Conservation (phyloP, 2,888 invertebrate species). For the Leptopilina myrica region DNA sequence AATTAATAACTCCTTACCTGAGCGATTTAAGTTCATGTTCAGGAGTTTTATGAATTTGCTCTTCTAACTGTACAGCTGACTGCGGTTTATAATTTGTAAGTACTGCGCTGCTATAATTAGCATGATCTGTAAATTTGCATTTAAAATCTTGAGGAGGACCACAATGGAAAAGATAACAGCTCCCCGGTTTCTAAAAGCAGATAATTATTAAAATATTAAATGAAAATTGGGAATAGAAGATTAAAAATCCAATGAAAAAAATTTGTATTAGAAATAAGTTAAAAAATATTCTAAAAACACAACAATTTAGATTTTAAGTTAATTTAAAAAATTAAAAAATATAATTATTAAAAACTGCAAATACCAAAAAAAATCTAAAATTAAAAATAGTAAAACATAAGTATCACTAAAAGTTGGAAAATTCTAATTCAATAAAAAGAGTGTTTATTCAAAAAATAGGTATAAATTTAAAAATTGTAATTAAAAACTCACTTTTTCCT, state of each 20-base stretch:
- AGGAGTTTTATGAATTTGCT: constrained; percentile 84
- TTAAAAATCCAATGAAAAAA: too few species aligned
- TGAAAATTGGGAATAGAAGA: too few species aligned
- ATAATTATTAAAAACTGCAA: too few species aligned
- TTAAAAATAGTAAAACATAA: too few species aligned
- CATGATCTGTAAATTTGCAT: constrained; percentile 93
- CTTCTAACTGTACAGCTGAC: constrained; percentile 81
- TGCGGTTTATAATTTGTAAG: constrained; percentile 80
- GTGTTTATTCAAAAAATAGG: neutral
- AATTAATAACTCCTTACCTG: constrained; percentile 76
- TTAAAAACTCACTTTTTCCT: constrained; percentile 85
- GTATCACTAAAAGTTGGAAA: neutral
- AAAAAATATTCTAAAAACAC: too few species aligned
- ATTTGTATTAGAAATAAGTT: too few species aligned
- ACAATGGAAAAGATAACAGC: constrained; percentile 94
- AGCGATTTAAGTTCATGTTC: constrained; percentile 85
- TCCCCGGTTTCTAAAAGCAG: constrained; percentile 84
- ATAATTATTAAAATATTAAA: constrained; percentile 2
- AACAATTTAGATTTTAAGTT: too few species aligned
- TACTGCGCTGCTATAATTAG: constrained; percentile 92
- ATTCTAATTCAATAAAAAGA: too few species aligned
- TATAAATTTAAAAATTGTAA: neutral
- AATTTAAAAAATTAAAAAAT: too few species aligned
- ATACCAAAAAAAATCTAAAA: too few species aligned
- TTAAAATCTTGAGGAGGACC: constrained; percentile 93